Base-by-base conservation (phyloP, 2,888 invertebrate species). In the Colletes collaris region DNA sequence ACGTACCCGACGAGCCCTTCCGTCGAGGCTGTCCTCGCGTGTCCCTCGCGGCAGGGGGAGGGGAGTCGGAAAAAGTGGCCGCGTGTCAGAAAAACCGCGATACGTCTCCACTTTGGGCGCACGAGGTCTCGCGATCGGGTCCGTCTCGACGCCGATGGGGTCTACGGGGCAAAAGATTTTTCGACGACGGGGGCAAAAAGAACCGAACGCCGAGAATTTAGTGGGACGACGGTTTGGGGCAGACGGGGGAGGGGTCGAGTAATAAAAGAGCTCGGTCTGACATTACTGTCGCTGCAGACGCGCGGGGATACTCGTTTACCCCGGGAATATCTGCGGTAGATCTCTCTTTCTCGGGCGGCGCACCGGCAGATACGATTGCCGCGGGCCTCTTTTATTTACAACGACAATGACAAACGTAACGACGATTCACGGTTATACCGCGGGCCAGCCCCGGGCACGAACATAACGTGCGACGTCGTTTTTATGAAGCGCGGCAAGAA, bases 361-460 rank as follows among this genome's bases (percentile, higher is more conserved):
- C 68, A 62, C 64, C 65, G 71, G 62, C 66, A 16, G 82, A 81
- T 77, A 83, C 82, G 77, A 85, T 75, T 72, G 80, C 84, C 73
- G 70, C 76, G 74, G 70, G 73, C 62, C 70, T 65, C 83, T 84
- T 86, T 86, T 87, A 88, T 86, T 88, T 86, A 79, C 80, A 82
- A 84, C 86, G 87, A 88, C 87, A 86, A 88, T 88, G 88, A 87
- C 83, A 88, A 88, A 87, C 88, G 88, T 87, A 87, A 87, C 88
- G 88, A 88, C 88, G 73, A 83, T 85, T 84, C 87, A 80, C 79
- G 85, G 87, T 83, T 87, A 82, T 82, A 76, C 19, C 76, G 85
- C 75, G 73, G 79, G 55, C 65, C 19, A 37, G 74, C 65, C 74
- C 62, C 58, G 72, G 74, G 65, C 73, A 64, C 71, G 62, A 60